These are phyloP conservation scores for Antheraea yamamai DNA, from an alignment of 2,888 invertebrate species.

Conservation along the genomic window DNA sequence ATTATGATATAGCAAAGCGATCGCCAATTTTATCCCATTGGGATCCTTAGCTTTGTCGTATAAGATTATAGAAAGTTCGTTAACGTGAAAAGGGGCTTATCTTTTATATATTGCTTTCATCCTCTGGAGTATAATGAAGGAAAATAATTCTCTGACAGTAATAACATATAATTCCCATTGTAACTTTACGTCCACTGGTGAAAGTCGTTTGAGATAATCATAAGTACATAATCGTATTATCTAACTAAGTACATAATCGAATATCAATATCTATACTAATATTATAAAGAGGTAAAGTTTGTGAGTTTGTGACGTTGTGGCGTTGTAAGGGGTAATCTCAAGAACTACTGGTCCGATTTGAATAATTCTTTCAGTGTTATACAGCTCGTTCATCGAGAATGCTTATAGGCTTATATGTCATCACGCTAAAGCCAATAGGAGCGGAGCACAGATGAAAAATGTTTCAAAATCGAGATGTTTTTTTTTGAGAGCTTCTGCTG, in stretches of 20 bases:
- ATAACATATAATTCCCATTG: conserved; percentile 2
- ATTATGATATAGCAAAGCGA: background rate
- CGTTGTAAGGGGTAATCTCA: too few species aligned
- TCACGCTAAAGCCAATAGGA: too few species aligned
- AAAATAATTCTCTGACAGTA: background rate
- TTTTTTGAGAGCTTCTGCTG: too few species aligned
- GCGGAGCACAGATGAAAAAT: too few species aligned
- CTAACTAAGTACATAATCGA: background rate
- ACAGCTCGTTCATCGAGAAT: too few species aligned
- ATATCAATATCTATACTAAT: too few species aligned
- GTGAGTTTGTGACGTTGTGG: too few species aligned
- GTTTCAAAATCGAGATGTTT: too few species aligned
- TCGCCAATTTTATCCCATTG: background rate
- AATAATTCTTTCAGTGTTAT: too few species aligned
- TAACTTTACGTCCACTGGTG: background rate
- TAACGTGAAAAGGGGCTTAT: background rate
- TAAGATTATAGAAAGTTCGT: background rate
- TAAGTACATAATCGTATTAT: conserved; percentile 5
- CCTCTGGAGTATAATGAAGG: background rate
- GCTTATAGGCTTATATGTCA: too few species aligned
- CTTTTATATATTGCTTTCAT: background rate
- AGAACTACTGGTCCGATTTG: too few species aligned
- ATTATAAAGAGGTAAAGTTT: too few species aligned
- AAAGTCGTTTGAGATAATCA: conserved; percentile 5
- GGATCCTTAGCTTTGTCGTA: background rate